Conservation (phyloP, 2,113 vertebrate genomes). For the Neodontobutis hainanensis region DNA sequence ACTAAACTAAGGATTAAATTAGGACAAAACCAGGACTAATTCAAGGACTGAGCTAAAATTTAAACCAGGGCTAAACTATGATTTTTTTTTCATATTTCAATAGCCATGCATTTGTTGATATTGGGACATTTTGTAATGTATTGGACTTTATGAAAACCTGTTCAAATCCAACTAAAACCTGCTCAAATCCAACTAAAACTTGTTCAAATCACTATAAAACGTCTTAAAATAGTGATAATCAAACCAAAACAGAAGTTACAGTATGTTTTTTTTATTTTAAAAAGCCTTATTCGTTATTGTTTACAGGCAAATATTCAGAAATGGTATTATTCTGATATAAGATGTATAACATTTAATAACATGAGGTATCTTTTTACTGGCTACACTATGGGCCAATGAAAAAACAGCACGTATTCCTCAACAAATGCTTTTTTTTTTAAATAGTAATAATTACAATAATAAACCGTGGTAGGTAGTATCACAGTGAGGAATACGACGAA, state of each 20-base stretch:
- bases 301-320: conserved; percentile 64
- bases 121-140: neutral
- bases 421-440: conserved; percentile 73
- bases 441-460: conserved; percentile 66
- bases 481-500: conserved; percentile 80
- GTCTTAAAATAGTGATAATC: neutral
- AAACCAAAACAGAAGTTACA: neutral
- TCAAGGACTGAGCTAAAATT: neutral
- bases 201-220: neutral
- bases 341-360: conserved; percentile 66
- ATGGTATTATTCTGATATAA: conserved; percentile 57
- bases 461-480: conserved; percentile 78
- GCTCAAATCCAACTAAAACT: neutral
- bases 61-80: neutral
- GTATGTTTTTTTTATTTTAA: conserved; percentile 49
- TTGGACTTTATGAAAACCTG: neutral
- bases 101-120: too few species aligned
- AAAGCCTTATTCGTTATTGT: conserved; percentile 51
- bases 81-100: too few species aligned
- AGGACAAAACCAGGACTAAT: neutral
- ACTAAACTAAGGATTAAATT: neutral
- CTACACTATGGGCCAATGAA: conserved; percentile 62
- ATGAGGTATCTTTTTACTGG: conserved; percentile 75
- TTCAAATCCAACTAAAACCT: too few species aligned
- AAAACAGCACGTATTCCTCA: conserved; percentile 61